phyloP scores from a whole-genome alignment of 1,140 invertebrate genomes.

The Calliphora vicina region DNA sequence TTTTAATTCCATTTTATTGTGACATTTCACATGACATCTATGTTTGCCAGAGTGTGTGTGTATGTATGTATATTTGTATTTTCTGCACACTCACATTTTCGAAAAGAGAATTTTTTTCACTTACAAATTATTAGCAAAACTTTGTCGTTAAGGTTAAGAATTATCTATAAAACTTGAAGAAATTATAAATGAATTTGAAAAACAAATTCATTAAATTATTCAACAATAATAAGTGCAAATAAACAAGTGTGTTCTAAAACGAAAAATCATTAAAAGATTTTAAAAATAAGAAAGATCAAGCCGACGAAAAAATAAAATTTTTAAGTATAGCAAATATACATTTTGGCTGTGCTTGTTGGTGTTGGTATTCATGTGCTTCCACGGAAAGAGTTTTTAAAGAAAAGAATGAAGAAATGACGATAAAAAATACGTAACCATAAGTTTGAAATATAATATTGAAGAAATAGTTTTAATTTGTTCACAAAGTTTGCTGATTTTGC shows the following conservation, averaged over 20 bases:
- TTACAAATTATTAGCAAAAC: not conserved
- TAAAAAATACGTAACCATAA: conserved; percentile 5
- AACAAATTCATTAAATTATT: not conserved
- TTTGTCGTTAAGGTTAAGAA: conserved; percentile 1
- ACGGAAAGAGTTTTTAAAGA: not conserved
- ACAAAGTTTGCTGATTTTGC: not conserved
- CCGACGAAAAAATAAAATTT: not conserved
- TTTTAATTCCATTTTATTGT: not conserved
- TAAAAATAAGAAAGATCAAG: not conserved
- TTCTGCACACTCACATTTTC: conserved; percentile 1
- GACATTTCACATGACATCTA: not conserved
- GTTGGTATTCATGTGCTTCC: not conserved
- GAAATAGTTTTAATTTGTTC: not conserved
- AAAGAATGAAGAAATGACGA: not conserved
- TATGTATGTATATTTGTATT: not conserved
- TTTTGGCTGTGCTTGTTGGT: no score
- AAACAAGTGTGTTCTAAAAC: not conserved
- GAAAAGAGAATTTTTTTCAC: conserved; percentile 3
- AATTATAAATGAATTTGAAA: not conserved
- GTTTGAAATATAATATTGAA: not conserved
- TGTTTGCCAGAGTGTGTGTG: not conserved
- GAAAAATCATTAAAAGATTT: not conserved
- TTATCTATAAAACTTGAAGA: not conserved
- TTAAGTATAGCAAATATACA: not conserved
- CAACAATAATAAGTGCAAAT: not conserved